These are phyloP conservation scores for Nipponacmea schrenckii DNA, from an alignment of 2,888 invertebrate genomes.

Conservation along the genomic window DNA sequence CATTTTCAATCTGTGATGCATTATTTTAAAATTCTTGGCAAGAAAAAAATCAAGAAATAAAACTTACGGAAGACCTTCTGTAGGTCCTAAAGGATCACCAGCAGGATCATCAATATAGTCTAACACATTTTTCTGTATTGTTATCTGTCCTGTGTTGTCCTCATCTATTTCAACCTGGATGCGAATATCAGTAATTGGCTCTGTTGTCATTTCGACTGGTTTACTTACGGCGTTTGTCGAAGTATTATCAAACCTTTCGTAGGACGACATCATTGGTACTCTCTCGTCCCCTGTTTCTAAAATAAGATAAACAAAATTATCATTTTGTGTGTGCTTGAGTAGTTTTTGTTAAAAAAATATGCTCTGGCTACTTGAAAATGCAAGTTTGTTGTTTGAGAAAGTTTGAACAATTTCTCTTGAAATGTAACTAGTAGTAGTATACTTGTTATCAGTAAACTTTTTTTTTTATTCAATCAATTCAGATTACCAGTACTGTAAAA, in stretches of 20 bases:
- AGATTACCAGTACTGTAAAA: too few relatives aligned
- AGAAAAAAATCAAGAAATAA: neutral
- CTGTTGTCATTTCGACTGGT: conserved; percentile 19
- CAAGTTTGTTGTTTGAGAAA: too few relatives aligned
- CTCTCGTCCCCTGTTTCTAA: conserved; percentile 14
- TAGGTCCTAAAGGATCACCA: conserved; percentile 29
- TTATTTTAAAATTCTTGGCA: too few relatives aligned
- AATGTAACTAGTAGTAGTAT: too few relatives aligned
- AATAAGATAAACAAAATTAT: neutral
- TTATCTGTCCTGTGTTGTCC: conserved; percentile 27
- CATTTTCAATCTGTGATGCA: too few relatives aligned
- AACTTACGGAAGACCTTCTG: conserved; percentile 39
- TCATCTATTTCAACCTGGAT: conserved; percentile 32
- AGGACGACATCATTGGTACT: conserved; percentile 26
- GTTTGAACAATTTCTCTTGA: too few relatives aligned
- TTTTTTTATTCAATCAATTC: too few relatives aligned
- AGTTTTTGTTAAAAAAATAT: too few relatives aligned
- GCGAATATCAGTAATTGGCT: conserved; percentile 26
- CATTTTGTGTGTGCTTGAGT: too few relatives aligned
- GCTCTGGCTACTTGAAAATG: too few relatives aligned
- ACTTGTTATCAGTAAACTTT: too few relatives aligned
- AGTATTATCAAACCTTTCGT: conserved; percentile 36
- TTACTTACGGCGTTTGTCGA: conserved; percentile 17
- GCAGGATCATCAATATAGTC: conserved; percentile 50
- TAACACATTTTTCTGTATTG: conserved; percentile 29